These are phyloP conservation scores for Hemibagrus wyckioides DNA, from an alignment of 2,113 vertebrate genomes.

Conservation along the genomic window DNA sequence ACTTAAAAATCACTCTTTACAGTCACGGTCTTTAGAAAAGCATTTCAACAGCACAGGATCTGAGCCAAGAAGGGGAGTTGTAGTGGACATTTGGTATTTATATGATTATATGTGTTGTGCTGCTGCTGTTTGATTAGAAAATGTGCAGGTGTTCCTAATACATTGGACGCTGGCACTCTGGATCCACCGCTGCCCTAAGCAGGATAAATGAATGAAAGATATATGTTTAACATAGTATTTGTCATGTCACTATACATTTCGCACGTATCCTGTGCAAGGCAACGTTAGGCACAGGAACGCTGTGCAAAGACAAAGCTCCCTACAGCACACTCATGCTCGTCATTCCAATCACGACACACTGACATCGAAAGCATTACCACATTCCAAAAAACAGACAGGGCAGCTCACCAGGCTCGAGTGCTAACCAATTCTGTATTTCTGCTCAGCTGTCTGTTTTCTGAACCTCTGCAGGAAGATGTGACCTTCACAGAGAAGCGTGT, in stretches of 20 bases:
- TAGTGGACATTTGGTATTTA: neutral
- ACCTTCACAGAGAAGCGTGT: slow-evolving; percentile 49
- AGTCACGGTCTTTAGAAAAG: neutral
- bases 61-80: neutral
- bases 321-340: neutral
- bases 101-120: neutral
- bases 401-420: neutral
- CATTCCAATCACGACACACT: slow-evolving; percentile 4
- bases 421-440: slow-evolving; percentile 22
- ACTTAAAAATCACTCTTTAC: neutral
- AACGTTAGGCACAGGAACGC: neutral
- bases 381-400: neutral
- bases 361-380: slow-evolving; percentile 2
- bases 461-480: slow-evolving; percentile 44
- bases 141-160: neutral
- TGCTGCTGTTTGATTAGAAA: neutral
- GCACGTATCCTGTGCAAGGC: neutral
- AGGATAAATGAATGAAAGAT: neutral
- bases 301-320: neutral
- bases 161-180: neutral
- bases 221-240: neutral
- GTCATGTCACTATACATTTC: neutral
- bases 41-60: neutral
- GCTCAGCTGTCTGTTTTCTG: slow-evolving; percentile 35
- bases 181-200: neutral